A percentile compares a stretch with the other conserved stretches of the same genome.
These are phyloP conservation scores for Eutolmus rufibarbis DNA, from an alignment of 2,888 invertebrate species.

Conservation along the genomic window DNA sequence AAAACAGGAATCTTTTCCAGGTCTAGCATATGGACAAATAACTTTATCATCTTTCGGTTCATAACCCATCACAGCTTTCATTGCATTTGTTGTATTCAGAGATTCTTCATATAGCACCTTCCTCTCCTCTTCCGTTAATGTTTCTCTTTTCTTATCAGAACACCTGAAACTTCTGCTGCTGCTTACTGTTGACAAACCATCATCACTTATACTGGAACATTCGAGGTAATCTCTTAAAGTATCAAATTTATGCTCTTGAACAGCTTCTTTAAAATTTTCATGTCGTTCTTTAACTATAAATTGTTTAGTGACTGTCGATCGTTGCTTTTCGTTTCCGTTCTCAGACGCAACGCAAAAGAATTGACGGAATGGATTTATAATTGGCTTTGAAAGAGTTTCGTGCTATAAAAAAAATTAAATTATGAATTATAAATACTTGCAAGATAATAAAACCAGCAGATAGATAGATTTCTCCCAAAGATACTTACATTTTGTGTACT, in stretches of 20 bases:
- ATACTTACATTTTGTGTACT: neutral
- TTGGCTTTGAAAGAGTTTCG: neutral
- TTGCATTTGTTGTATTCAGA: conserved; percentile 55
- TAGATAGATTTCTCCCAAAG: too few species aligned
- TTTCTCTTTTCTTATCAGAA: too few species aligned
- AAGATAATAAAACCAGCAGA: neutral
- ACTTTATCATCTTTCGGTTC: conserved; percentile 58
- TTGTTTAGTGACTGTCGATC: neutral
- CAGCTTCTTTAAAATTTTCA: neutral
- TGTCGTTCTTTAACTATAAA: neutral
- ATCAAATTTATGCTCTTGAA: neutral
- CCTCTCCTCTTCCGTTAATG: conserved; percentile 50
- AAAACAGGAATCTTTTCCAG: conserved; percentile 55
- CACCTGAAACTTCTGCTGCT: too few species aligned
- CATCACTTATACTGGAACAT: neutral
- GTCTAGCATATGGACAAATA: conserved; percentile 56
- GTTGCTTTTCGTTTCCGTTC: neutral
- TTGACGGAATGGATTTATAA: conserved; percentile 23
- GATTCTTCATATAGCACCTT: conserved; percentile 54
- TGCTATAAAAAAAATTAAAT: neutral
- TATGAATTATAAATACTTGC: neutral
- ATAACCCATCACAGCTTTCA: conserved; percentile 58
- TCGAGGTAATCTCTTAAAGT: conserved; percentile 1
- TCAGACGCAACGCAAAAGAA: neutral
- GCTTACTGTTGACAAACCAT: too few species aligned